Evolutionary conservation across 2,888 invertebrate genomes (phyloP).

Genomic region (Papilio demoleus): DNA sequence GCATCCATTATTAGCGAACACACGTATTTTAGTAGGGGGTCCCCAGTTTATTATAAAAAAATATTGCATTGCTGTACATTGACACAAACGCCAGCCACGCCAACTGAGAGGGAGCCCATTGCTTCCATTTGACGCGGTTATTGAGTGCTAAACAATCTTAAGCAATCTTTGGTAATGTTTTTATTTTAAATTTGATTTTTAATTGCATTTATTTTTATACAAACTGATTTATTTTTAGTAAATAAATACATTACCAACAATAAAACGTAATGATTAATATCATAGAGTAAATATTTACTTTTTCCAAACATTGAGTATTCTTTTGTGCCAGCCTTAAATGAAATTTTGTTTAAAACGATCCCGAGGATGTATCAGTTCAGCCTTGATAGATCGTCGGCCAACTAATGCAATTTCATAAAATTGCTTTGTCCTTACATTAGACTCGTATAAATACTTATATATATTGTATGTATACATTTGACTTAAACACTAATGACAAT

Average conservation of each 20-base stretch:
- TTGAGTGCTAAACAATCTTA: no score
- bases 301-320: background rate
- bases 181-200: no score
- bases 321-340: conserved; percentile 27
- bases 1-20: no score
- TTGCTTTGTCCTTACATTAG: conserved; percentile 19
- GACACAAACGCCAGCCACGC: no score
- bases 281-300: background rate
- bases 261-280: background rate
- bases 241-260: background rate
- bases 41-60: no score
- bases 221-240: no score
- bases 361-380: conserved; percentile 27
- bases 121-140: no score
- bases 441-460: background rate
- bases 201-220: no score
- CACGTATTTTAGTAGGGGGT: no score
- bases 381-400: conserved; percentile 12
- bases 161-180: no score
- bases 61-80: no score
- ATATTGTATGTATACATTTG: background rate
- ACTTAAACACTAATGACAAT: background rate
- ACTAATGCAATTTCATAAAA: conserved; percentile 10
- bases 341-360: conserved; percentile 23
- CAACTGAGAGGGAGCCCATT: no score